These are phyloP conservation scores for Drosophila colorata DNA, from an alignment of 2,888 invertebrate genomes.

Conservation along the genomic window DNA sequence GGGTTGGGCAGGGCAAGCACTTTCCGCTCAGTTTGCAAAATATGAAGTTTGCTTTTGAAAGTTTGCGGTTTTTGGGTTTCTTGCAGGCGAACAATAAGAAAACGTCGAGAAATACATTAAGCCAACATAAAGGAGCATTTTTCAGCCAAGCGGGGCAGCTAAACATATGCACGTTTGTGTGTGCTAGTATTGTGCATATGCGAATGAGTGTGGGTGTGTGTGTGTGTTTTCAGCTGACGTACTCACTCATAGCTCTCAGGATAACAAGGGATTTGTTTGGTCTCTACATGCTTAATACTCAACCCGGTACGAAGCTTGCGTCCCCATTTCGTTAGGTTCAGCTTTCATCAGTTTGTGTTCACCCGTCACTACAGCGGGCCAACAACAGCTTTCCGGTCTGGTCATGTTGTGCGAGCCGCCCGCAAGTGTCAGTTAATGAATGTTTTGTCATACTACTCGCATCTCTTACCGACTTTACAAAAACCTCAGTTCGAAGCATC, in stretches of 20 bases:
- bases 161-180: conserved; percentile 45
- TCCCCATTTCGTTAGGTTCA: conserved; percentile 27
- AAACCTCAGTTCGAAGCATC: conserved; percentile 26
- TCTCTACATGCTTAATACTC: conserved; percentile 57
- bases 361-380: conserved; percentile 41
- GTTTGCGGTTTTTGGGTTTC: conserved; percentile 72
- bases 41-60: conserved; percentile 74
- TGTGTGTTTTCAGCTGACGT: conserved; percentile 47
- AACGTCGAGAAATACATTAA: conserved; percentile 72
- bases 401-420: conserved; percentile 27
- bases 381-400: conserved; percentile 24
- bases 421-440: conserved; percentile 72
- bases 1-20: conserved; percentile 37
- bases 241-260: conserved; percentile 60
- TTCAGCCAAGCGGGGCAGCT: conserved; percentile 51
- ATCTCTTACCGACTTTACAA: conserved; percentile 45
- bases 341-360: conserved; percentile 56
- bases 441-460: conserved; percentile 65
- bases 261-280: conserved; percentile 69
- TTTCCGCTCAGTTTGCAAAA: conserved; percentile 74
- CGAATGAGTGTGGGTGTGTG: conserved; percentile 9
- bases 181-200: conserved; percentile 13
- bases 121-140: conserved; percentile 70
- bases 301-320: conserved; percentile 41
- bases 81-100: conserved; percentile 65